phyloP scores from a whole-genome alignment of 2,797 vertebrate species.

The Crypturellus tataupa region DNA sequence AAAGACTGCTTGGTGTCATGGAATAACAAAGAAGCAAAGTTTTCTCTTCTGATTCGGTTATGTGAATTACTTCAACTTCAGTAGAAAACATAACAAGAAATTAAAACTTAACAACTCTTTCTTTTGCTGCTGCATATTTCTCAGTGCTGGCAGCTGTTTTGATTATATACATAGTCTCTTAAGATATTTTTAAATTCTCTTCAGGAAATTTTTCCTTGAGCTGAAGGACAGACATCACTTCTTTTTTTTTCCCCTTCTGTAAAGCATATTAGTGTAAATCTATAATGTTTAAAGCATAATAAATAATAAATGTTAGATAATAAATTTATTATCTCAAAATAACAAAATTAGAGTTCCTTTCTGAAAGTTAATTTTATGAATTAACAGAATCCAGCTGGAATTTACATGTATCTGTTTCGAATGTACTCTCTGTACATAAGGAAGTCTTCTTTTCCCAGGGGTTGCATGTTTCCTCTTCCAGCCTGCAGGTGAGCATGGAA shows the following conservation, averaged over 20 bases:
- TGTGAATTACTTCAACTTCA: not conserved
- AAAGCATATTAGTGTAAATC: not conserved
- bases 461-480: slow-evolving; percentile 86
- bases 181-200: not conserved
- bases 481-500: slow-evolving; percentile 90
- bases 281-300: not conserved
- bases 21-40: not conserved
- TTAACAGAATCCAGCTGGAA: not conserved
- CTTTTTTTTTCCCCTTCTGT: not conserved
- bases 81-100: slow-evolving; percentile 24
- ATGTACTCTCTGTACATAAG: slow-evolving; percentile 89
- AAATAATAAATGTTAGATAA: slow-evolving; percentile 30
- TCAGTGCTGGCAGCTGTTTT: not conserved
- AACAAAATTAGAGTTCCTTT: not conserved
- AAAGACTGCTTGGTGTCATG: not conserved
- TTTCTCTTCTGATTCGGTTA: not conserved
- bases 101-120: not conserved
- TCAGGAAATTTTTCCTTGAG: not conserved
- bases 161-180: not conserved
- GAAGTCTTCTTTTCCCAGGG: slow-evolving; percentile 88
- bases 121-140: not conserved
- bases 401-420: slow-evolving; percentile 84
- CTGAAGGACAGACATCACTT: not conserved
- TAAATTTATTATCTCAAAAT: slow-evolving; percentile 5
- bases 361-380: not conserved